Evolutionary conservation across 2,797 vertebrate species (phyloP).

Genomic region (Sebastes vulpes): DNA sequence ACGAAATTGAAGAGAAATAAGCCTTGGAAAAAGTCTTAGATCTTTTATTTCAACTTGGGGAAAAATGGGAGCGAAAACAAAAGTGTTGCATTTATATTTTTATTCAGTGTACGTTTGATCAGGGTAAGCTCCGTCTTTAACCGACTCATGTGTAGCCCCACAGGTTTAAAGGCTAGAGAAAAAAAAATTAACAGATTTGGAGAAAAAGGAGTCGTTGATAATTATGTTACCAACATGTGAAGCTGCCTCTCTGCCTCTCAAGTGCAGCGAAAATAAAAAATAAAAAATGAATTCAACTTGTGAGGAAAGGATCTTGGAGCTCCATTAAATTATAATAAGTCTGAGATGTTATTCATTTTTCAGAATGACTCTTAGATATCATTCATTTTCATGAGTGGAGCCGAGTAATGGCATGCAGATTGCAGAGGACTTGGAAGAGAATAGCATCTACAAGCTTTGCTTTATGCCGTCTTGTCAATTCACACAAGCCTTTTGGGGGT

Average conservation of each 20-base stretch:
- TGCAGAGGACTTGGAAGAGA: slow-evolving; percentile 25
- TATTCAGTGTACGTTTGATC: background rate
- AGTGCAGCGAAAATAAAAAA: background rate
- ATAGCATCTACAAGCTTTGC: slow-evolving; percentile 23
- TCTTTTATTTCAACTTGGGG: background rate
- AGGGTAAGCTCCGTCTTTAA: background rate
- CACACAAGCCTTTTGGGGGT: slow-evolving; percentile 33
- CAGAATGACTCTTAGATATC: slow-evolving; percentile 38
- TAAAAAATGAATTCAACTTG: slow-evolving; percentile 39
- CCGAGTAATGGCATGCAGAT: slow-evolving; percentile 8
- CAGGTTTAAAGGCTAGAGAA: background rate
- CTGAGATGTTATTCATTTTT: slow-evolving; percentile 56
- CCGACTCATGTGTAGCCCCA: background rate
- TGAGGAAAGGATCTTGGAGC: slow-evolving; percentile 24
- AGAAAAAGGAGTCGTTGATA: background rate
- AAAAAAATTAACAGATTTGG: background rate
- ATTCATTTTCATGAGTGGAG: slow-evolving; percentile 38
- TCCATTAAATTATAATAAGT: slow-evolving; percentile 51
- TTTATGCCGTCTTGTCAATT: slow-evolving; percentile 30
- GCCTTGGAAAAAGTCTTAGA: background rate
- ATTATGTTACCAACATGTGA: background rate
- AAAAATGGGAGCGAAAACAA: background rate
- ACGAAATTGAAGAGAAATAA: background rate
- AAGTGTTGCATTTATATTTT: background rate
- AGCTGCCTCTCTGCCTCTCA: slow-evolving; percentile 2